phyloP scores from a whole-genome alignment of 2,113 vertebrate species.

The Numida meleagris region DNA sequence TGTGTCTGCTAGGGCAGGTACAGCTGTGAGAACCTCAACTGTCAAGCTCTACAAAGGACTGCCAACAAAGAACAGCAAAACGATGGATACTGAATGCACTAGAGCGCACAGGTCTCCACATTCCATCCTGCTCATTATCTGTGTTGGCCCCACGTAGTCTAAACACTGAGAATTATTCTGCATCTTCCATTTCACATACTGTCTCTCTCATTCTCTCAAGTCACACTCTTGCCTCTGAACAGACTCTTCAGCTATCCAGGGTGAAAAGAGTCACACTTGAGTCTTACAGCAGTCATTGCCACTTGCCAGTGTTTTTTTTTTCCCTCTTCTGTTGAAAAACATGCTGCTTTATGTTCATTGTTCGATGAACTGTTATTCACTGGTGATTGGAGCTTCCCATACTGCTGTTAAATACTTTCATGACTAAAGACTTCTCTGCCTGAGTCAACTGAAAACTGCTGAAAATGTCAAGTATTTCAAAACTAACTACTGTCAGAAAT shows the following conservation, averaged over 20 bases:
- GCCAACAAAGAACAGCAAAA: background rate
- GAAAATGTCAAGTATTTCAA: slow-evolving; percentile 23
- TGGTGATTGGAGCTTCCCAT: background rate
- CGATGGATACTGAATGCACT: rapidly evolving
- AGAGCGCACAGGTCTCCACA: background rate
- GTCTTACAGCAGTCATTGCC: background rate
- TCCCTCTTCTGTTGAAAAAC: background rate
- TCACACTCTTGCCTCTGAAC: background rate
- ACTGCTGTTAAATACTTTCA: background rate
- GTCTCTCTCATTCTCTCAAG: background rate
- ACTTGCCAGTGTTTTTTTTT: background rate
- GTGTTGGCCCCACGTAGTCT: rapidly evolving
- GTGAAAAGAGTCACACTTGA: background rate
- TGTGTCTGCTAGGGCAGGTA: background rate
- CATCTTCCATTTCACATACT: background rate
- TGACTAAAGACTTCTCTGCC: background rate
- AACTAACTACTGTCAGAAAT: slow-evolving; percentile 20
- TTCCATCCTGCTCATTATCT: background rate
- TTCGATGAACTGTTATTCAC: background rate
- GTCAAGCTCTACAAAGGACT: background rate
- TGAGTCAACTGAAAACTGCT: slow-evolving; percentile 44
- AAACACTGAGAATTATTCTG: background rate
- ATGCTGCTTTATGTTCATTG: background rate
- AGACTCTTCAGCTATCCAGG: background rate
- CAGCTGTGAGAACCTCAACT: background rate